phyloP scores from a whole-genome alignment of 2,888 invertebrate genomes.

The Entomobrya multifasciata region DNA sequence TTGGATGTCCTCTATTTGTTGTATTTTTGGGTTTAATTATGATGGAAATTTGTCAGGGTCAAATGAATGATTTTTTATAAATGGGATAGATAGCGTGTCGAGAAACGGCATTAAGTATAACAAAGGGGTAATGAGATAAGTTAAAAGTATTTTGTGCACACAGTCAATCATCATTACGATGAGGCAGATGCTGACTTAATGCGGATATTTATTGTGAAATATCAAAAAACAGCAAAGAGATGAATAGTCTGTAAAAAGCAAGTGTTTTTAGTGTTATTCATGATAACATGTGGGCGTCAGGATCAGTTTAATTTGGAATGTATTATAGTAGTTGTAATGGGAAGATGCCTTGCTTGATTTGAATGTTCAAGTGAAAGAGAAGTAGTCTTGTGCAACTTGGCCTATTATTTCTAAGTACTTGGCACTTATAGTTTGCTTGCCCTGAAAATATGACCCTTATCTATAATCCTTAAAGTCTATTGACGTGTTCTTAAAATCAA shows the following conservation, averaged over 20 bases:
- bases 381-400: background rate
- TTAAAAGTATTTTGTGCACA: no score
- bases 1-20: background rate
- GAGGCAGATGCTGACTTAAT: constrained; percentile 14
- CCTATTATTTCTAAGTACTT: no score
- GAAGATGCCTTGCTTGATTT: background rate
- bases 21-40: background rate
- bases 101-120: background rate
- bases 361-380: no score
- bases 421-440: no score
- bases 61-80: background rate
- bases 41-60: constrained; percentile 48
- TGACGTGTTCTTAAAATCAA: background rate
- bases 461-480: no score
- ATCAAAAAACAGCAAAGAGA: background rate
- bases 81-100: no score
- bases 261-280: no score
- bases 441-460: no score
- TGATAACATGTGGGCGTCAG: background rate
- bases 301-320: constrained; percentile 9
- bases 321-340: constrained; percentile 38
- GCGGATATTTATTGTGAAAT: constrained; percentile 33
- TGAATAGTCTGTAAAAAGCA: background rate
- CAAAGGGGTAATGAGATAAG: background rate
- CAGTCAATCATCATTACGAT: no score